A percentile compares a stretch with the other conserved stretches of the same genome.
These are phyloP conservation scores for Corythaixoides concolor DNA, from an alignment of 2,113 vertebrate genomes.

Conservation along the genomic window DNA sequence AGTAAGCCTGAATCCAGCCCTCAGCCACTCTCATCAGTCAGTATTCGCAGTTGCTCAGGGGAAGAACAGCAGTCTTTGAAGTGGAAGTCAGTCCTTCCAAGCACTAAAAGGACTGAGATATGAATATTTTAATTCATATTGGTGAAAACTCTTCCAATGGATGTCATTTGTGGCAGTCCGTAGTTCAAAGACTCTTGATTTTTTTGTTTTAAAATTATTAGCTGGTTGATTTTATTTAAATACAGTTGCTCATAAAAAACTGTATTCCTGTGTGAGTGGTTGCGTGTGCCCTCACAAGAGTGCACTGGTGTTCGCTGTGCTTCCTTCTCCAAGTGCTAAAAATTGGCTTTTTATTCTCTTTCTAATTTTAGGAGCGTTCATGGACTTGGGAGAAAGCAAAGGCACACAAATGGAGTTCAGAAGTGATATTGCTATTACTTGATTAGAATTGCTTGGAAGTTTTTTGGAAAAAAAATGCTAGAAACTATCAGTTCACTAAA, in stretches of 20 bases:
- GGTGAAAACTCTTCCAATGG: not conserved
- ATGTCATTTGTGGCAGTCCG: not conserved
- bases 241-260: not conserved
- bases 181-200: not conserved
- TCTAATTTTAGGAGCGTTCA: not conserved
- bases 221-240: not conserved
- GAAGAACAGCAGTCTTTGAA: not conserved
- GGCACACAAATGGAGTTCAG: not conserved
- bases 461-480: not conserved
- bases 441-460: not conserved
- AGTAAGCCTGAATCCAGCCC: not conserved
- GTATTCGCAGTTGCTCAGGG: not conserved
- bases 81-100: not conserved
- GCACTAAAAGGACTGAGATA: not conserved
- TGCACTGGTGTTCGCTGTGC: not conserved
- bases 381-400: not conserved
- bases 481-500: not conserved
- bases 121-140: not conserved
- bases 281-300: accelerated
- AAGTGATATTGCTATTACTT: not conserved
- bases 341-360: not conserved
- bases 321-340: not conserved
- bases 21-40: not conserved
- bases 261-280: not conserved
- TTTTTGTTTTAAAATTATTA: not conserved